Base-by-base conservation (phyloP, 2,113 vertebrate genomes). In the Crotalus viridis region DNA sequence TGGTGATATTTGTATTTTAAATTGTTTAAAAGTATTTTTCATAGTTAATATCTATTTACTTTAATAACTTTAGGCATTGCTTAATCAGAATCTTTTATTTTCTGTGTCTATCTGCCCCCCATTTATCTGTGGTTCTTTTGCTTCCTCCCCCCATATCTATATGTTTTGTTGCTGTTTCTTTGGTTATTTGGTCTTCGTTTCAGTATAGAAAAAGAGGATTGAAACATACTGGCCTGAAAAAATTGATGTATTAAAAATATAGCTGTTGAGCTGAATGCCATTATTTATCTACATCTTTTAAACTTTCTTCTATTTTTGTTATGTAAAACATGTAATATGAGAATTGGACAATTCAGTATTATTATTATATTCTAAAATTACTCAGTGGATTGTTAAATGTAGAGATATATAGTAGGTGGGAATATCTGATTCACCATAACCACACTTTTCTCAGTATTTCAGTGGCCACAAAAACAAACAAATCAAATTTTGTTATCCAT, bases 121-220 rank as follows among this genome's bases (percentile, higher is more conserved):
- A 39, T 39, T 81, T 81, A 33, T 81, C 6, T 81, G 13, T 81
- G 69, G 33, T 81, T 81, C 33, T 81, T 81, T 39, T 1, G 1
- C 3, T 19, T 17, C 1, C 69, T 19, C n/a, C 6, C n/a, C 1
- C 0, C 0, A 1, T 74, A 74, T 33, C 13, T 6, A 33, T 33
- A 17, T 33, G 13, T 74, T 33, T 81, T 64, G 61, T 64, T 64
- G 61, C 28, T 64, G 28, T n/a, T 64, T 64, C 3, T 81, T 81
- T 39, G 69, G 15, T 81, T 81, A 39, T 39, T 81, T 81, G 33
- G 69, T 81, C 69, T 39, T 81, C 39, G 17, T 74, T 74, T 81
- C n/a, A 81, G 2, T 39, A 21, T 39, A 81, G 69, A 81, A 19
- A 39, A 74, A 74, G 33, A 21, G 17, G 2, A 81, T 39, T 81